Base-by-base conservation (phyloP, 2,888 invertebrate genomes). In the Adineta ricciae region DNA sequence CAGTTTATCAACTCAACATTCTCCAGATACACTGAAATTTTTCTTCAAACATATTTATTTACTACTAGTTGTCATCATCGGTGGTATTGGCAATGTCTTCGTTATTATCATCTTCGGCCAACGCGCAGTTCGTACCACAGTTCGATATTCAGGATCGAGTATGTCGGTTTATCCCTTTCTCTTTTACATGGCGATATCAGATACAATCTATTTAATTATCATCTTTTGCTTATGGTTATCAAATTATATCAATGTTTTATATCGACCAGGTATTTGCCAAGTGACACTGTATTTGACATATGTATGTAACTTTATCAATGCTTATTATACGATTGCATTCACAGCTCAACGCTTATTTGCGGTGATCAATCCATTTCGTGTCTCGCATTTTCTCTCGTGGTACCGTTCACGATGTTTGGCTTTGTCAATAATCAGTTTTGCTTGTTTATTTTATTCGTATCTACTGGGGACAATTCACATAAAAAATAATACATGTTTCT, bases 341-440 rank as follows among this genome's bases (percentile, higher is more conserved):
- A 78, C 78, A n/a, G 38, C n/a, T 24, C 78, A 78, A 41, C 78
- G 78, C 11, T 41, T 78, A 78, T 78, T 78, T 41, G 78, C 78
- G 21, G 78, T 78, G 7, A 41, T 41, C 4, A 24, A 78, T n/a
- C 78, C 78, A 78, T 78, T 78, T 41, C 38, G 14, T n/a, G 78
- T 41, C 21, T 41, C 41, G 11, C 9, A n/a, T 41, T 16, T 78
- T 78, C 78, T 78, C 14, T 78, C 78, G 9, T 78, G 78, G 78
- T 11, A 78, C n/a, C 78, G 78, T 78, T 78, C 78, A 36, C 38
- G 41, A 78, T 78, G 78, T 41, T 3, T 78, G 24, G 41, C 78
- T 41, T 41, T 78, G 41, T n/a, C n/a, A 38, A 78, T 78, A 24
- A 78, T 78, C 24, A 14, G 38, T 11, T 41, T 78, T 41, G 78